A percentile compares a stretch with the other conserved stretches of the same genome.
These are phyloP conservation scores for human DNA, from an alignment of 2,113 vertebrate species.

Conservation along the genomic window GRCh38 chr17:66666501-66667000, in stretches of 20 bases:
- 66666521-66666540: not conserved
- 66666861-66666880: not conserved
- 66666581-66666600: not conserved
- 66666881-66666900: not conserved
- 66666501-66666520: not conserved
- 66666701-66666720: not conserved
- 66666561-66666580: not conserved
- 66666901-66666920: not conserved
- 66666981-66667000: not conserved
- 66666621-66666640: not conserved
- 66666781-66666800: not conserved
- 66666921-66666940: not conserved
- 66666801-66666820: not conserved
- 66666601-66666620: not conserved
- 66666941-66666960: not conserved
- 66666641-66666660: not conserved
- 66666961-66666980: not conserved
- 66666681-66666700: not conserved
- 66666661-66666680: not conserved
- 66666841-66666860: not conserved
- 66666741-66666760: not conserved
- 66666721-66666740: not conserved
- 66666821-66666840: fast-evolving
- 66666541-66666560: not conserved
- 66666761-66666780: not conserved